Evolutionary conservation across 2,797 vertebrate genomes (phyloP), one percentile per base, ranked within the genome.

Genomic region (Pachyuromys duprasi): DNA sequence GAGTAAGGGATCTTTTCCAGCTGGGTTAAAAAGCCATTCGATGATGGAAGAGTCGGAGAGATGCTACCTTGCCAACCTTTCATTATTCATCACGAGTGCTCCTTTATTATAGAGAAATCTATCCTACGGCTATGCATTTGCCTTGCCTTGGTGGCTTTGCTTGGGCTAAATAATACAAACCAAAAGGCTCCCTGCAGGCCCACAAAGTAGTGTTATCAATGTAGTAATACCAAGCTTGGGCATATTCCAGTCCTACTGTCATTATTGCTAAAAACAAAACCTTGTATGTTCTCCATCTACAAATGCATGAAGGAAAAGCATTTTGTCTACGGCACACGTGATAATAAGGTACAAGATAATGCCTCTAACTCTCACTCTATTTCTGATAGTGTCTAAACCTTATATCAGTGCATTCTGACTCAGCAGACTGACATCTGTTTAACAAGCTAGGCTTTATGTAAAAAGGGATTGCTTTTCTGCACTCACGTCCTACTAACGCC

Each of bases 1-100:
- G 63, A 86, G 83, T 55, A 53, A 70, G 24, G 65, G 26, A 53
- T 28, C 17, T 42, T 22, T 42, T 12, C 55, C 17, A 74, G 2
- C 36, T 62, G 86, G 26, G 9, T 31, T 33, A 57, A 55, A 75
- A 74, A 45, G 28, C 70, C 86, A 62, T 3, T 6, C 0, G 9
- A 39, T 31, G n/a, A 20, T 42, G 49, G 11, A 57, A 20, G 49
- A 57, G 67, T 14, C n/a, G 5, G 67, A 57, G n/a, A 86, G 65
- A 39, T 8, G n/a, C 22, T 12, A 12, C n/a, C 28, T 18, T 2
- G n/a, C 14, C n/a, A 57, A 2, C 67, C 53, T 45, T 97, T 87
- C 92, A 95, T 92, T 93, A 89, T 75, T 91, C 79, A 89, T 91
- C 28, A 69, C 49, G 62, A 53, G 94, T 70, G 55, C 82, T 42